Evolutionary conservation across 1,140 invertebrate species (phyloP), one percentile per base, ranked within the genome.

Genomic region (Drosophila lowei): DNA sequence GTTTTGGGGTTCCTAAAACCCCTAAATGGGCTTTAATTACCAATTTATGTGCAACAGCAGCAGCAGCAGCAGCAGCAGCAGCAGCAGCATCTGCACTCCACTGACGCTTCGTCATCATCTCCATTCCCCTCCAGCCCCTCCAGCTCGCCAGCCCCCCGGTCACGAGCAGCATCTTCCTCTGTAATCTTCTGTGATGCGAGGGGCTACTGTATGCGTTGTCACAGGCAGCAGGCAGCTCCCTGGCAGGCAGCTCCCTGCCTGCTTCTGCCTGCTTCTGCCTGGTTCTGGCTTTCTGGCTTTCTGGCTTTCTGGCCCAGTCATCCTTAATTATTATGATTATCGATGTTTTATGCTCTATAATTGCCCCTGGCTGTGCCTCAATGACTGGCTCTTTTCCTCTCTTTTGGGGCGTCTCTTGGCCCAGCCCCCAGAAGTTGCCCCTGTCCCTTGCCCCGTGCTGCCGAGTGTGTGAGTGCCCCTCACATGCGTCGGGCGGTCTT

Each of bases 311-410:
- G 83, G 15, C 71, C 71, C 72, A 81, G 83, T 88, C 83, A 88
- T 88, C 63, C 72, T 89, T 88, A 88, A 88, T 88, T 89, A 88
- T 88, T 88, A 88, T 88, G 75, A 88, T 88, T 88, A 89, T 88
- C 79, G 76, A 89, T 88, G 83, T 83, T 79, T 88, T 88, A 88
- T 88, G 84, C 78, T 83, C 78, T 83, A 88, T 88, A 88, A 88
- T 88, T 88, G 79, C 78, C 83, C 66, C 42, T 81, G 81, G 73
- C 75, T 43, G 70, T 65, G 62, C 11, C 25, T 25, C 41, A 68
- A 65, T 81, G 78, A 86, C 78, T 77, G 49, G 80, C 50, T 48
- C 56, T 72, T 38, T 38, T 38, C 30, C 30, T 11, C 50, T 48
- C 52, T 79, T 79, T 79, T 72, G 72, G 71, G 79, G 72, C 79